These are phyloP conservation scores for Samia ricini DNA, from an alignment of 1,140 invertebrate genomes.

Conservation along the genomic window DNA sequence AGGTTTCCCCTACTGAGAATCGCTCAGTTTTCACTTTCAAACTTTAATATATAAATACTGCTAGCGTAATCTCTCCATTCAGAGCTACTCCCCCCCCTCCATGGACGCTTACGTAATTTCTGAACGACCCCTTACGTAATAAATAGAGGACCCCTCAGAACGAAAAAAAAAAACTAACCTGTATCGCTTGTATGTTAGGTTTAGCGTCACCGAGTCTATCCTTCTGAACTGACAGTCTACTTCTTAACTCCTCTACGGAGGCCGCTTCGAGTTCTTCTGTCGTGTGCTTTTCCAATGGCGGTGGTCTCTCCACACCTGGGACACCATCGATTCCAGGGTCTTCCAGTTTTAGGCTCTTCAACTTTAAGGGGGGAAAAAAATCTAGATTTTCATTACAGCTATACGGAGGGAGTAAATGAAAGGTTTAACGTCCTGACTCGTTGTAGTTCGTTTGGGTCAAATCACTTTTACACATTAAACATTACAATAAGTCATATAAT, in stretches of 20 bases:
- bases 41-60: too few species aligned
- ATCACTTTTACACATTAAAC: too few species aligned
- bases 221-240: slow-evolving; percentile 81
- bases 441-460: too few species aligned
- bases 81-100: too few species aligned
- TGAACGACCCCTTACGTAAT: neutral
- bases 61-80: too few species aligned
- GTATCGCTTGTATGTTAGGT: slow-evolving; percentile 89
- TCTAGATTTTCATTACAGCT: too few species aligned
- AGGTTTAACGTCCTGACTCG: too few species aligned
- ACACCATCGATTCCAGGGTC: slow-evolving; percentile 75
- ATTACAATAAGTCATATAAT: too few species aligned
- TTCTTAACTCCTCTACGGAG: slow-evolving; percentile 80
- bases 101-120: neutral
- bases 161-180: slow-evolving; percentile 68
- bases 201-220: slow-evolving; percentile 83
- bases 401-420: too few species aligned
- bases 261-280: slow-evolving; percentile 84
- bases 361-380: slow-evolving; percentile 53
- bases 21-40: too few species aligned
- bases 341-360: slow-evolving; percentile 83
- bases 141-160: neutral
- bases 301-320: slow-evolving; percentile 62
- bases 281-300: slow-evolving; percentile 78
- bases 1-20: too few species aligned